Base-by-base conservation (phyloP, 2,113 vertebrate genomes). In the Phalacrocorax brasilianus region DNA sequence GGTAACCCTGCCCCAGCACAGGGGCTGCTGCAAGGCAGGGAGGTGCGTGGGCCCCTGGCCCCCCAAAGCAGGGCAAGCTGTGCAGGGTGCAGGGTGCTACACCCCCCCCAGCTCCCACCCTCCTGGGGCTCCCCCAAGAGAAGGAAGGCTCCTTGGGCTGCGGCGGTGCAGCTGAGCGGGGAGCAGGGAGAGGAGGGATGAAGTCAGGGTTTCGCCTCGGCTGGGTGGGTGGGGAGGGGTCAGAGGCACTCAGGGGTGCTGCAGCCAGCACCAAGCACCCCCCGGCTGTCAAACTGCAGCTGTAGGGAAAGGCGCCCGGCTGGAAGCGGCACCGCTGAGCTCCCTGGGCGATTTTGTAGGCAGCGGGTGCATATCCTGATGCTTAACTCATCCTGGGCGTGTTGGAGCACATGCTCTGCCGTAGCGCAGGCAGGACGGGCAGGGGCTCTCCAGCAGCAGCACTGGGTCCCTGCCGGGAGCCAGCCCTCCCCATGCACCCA, bases 141-240 rank as follows among this genome's bases (percentile, higher is more conserved):
- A 6, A 70, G 24, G 6, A 74, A 49, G 9, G 40, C 8, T 70
- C 8, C 47, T 24, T 49, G 50, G 42, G 21, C 55, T 33, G 50
- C 3, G 1, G 63, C 0, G 0, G 27, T n/a, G 32, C 26, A 35
- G 62, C 52, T 5, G 1, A 26, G 38, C 1, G 0, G 11, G 47
- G 52, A 76, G 32, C 32, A 32, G 40, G 33, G 44, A 82, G 56
- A 79, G 35, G 23, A 61, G 38, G 24, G 35, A 30, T 16, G 7
- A 38, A 1, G 3, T 45, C 1, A 1, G 40, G 19, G 4, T 28
- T 70, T 32, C 62, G 8, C 32, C 40, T 74, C 27, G 7, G 23
- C 22, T n/a, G 58, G 9, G 15, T 14, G 28, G 9, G 17, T 20
- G 26, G 23, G 49, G 23, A 79, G 35, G 17, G 30, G 28, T 9